phyloP scores from a whole-genome alignment of 2,888 invertebrate genomes.

The Acleris sparsana region DNA sequence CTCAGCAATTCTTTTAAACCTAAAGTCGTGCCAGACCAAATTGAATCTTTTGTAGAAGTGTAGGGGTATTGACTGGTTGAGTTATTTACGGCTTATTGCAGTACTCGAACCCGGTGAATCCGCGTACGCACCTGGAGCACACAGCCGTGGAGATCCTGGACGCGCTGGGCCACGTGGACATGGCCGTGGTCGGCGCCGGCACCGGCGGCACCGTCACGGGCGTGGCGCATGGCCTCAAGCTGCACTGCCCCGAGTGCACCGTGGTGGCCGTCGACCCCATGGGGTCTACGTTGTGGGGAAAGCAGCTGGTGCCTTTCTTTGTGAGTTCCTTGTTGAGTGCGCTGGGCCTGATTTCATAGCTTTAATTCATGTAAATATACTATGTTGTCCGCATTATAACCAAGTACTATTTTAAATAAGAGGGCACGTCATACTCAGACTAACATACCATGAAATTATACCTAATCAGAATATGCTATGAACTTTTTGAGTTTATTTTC shows the following conservation, averaged over 20 bases:
- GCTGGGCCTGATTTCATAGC: no score
- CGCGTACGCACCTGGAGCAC: slow-evolving; percentile 96
- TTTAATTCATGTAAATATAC: no score
- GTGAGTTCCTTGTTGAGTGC: slow-evolving; percentile 17
- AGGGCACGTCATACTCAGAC: no score
- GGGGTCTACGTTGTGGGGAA: slow-evolving; percentile 83
- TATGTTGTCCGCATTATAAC: no score
- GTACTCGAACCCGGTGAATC: slow-evolving; percentile 96
- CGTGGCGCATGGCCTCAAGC: slow-evolving; percentile 93
- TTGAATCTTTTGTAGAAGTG: no score
- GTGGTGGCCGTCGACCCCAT: slow-evolving; percentile 94
- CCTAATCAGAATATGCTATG: no score
- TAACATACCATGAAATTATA: no score
- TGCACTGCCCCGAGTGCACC: slow-evolving; percentile 88
- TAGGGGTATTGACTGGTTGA: background rate
- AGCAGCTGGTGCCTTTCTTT: slow-evolving; percentile 14
- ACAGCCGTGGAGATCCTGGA: slow-evolving; percentile 95
- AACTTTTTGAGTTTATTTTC: no score
- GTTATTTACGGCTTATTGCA: slow-evolving; percentile 53
- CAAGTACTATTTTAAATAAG: no score
- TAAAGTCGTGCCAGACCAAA: no score
- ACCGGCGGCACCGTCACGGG: slow-evolving; percentile 98
- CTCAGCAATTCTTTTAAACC: no score
- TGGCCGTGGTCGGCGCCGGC: slow-evolving; percentile 92
- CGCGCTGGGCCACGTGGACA: slow-evolving; percentile 87